Conservation (phyloP, 2,113 vertebrate genomes). For the Varanus salvator region DNA sequence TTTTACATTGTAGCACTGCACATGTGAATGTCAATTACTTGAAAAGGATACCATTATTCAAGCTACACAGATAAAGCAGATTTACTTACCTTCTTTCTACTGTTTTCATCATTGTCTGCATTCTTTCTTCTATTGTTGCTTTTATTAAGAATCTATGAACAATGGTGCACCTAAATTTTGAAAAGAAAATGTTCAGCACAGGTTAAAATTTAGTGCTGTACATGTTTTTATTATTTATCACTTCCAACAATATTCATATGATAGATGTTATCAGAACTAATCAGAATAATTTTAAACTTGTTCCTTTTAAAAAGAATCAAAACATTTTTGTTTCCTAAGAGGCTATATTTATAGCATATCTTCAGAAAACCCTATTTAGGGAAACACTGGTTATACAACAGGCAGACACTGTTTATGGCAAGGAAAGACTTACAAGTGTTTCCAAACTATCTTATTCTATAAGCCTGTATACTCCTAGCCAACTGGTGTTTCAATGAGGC, state of each 20-base stretch:
- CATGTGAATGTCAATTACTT: background rate
- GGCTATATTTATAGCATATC: background rate
- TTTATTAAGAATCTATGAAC: constrained; percentile 98
- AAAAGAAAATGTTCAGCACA: constrained; percentile 44
- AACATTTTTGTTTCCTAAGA: background rate
- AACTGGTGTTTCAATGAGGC: background rate
- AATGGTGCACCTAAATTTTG: constrained; percentile 87
- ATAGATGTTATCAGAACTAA: background rate
- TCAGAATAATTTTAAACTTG: background rate
- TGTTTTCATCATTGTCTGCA: constrained; percentile 97
- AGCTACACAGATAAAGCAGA: background rate
- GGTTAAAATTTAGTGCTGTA: background rate
- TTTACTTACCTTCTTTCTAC: constrained; percentile 88
- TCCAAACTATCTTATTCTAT: background rate
- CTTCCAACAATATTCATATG: background rate
- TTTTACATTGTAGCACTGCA: background rate
- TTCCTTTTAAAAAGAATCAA: background rate
- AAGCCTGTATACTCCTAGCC: background rate
- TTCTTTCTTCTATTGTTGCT: constrained; percentile 97
- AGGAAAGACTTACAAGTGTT: background rate
- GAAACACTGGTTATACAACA: background rate
- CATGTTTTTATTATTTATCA: background rate
- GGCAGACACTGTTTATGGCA: background rate
- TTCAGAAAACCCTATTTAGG: background rate
- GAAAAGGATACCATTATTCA: background rate